phyloP scores from a whole-genome alignment of 2,113 vertebrate genomes.

The Furnarius figulus region DNA sequence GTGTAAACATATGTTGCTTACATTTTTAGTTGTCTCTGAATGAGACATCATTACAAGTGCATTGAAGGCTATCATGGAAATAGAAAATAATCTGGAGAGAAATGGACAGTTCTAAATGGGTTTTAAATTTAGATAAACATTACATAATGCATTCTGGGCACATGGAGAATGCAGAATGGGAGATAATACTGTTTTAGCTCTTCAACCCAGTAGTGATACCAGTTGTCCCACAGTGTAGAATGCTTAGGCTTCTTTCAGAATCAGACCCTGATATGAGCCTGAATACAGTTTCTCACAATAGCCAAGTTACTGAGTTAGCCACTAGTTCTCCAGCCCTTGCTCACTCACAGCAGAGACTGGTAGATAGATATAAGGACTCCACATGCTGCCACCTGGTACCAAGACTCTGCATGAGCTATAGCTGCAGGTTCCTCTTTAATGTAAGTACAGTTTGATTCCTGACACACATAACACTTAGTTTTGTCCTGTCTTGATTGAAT shows the following conservation, averaged over 20 bases:
- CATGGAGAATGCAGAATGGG: neutral
- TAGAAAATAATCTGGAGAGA: conserved; percentile 11
- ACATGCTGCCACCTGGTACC: neutral
- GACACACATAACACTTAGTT: neutral
- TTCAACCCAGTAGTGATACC: neutral
- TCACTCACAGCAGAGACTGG: neutral
- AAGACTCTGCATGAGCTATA: neutral
- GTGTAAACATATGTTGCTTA: neutral
- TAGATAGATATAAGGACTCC: neutral
- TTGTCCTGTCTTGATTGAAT: neutral
- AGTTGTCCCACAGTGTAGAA: neutral
- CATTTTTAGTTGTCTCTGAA: neutral
- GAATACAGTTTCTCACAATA: neutral
- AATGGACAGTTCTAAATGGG: conserved; percentile 7
- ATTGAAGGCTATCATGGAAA: neutral
- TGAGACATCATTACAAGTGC: neutral
- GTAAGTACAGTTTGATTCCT: neutral
- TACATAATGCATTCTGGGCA: neutral
- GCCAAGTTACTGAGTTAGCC: neutral
- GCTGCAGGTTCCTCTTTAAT: neutral
- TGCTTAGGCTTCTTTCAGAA: neutral
- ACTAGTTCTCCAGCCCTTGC: neutral
- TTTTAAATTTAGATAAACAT: conserved; percentile 29
- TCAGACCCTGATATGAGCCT: neutral
- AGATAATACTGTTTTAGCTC: conserved; percentile 1